phyloP scores from a whole-genome alignment of 2,888 invertebrate genomes.

The Andrena camellia region DNA sequence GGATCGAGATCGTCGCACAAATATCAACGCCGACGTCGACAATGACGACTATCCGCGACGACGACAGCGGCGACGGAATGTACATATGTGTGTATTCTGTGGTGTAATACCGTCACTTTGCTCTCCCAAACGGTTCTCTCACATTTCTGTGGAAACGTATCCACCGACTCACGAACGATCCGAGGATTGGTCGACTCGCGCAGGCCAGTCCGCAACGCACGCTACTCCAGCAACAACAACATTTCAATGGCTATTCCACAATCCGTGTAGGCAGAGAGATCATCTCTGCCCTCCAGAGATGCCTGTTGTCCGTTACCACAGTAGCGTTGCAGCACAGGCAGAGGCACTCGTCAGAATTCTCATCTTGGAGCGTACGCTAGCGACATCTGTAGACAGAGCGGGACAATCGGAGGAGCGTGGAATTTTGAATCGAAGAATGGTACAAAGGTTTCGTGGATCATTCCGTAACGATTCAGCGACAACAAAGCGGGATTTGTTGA shows the following conservation, averaged over 20 bases:
- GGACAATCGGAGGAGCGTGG: not conserved
- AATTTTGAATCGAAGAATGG: constrained; percentile 17
- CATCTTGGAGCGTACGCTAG: not conserved
- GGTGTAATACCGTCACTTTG: constrained; percentile 40
- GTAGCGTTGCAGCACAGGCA: not conserved
- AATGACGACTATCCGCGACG: constrained; percentile 52
- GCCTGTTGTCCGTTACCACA: constrained; percentile 25
- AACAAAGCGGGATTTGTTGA: not conserved
- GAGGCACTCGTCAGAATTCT: constrained; percentile 7
- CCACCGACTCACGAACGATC: constrained; percentile 35
- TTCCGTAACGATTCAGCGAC: not conserved
- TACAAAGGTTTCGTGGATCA: not conserved
- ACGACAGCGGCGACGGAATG: constrained; percentile 46
- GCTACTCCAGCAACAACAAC: constrained; percentile 28
- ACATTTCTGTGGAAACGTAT: constrained; percentile 52
- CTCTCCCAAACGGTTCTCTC: constrained; percentile 23
- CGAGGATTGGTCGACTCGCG: constrained; percentile 45
- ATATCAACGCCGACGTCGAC: constrained; percentile 66
- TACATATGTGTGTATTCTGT: constrained; percentile 35
- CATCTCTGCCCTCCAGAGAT: constrained; percentile 31
- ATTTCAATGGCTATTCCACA: constrained; percentile 43
- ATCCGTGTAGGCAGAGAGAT: constrained; percentile 19
- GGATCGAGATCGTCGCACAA: constrained; percentile 53
- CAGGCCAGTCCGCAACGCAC: constrained; percentile 36
- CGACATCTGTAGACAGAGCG: constrained; percentile 32